Evolutionary conservation across 2,888 invertebrate species (phyloP).

Genomic region (Anorthoa munda): DNA sequence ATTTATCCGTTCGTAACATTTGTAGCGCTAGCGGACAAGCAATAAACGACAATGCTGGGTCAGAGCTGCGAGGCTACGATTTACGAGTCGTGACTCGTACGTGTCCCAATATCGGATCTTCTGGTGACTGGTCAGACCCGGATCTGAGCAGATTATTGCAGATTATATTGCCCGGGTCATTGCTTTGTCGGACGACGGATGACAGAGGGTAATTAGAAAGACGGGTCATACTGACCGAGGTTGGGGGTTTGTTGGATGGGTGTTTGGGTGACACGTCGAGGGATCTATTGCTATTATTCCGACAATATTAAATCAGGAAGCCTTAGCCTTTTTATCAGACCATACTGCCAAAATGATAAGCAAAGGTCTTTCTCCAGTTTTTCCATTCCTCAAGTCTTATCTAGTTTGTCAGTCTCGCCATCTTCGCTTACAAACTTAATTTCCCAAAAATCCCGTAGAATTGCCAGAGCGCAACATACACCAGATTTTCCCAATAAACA

Average conservation of each 20-base stretch:
- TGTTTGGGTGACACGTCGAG: slow-evolving; percentile 2
- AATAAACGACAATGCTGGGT: slow-evolving; percentile 53
- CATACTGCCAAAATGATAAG: too few species aligned
- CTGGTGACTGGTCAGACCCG: slow-evolving; percentile 52
- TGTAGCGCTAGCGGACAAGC: slow-evolving; percentile 44
- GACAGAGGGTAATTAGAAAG: slow-evolving; percentile 47
- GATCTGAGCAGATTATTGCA: slow-evolving; percentile 60
- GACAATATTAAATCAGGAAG: neutral
- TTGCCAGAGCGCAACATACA: neutral
- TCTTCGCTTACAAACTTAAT: neutral
- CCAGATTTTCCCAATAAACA: neutral
- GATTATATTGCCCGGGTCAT: slow-evolving; percentile 40
- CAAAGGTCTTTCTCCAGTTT: too few species aligned
- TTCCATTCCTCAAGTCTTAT: too few species aligned
- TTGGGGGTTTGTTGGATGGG: slow-evolving; percentile 12
- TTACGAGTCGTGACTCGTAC: slow-evolving; percentile 50
- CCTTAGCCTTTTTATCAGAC: neutral
- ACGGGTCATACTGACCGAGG: slow-evolving; percentile 13
- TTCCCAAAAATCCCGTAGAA: neutral
- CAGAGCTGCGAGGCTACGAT: slow-evolving; percentile 35
- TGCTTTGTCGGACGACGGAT: slow-evolving; percentile 20
- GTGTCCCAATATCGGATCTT: slow-evolving; percentile 49
- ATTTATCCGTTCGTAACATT: slow-evolving; percentile 44
- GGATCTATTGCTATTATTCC: neutral
- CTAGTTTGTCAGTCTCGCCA: neutral